These are phyloP conservation scores for Acropora yongei DNA, from an alignment of 64 coral and sea anemone genomes.

Conservation along the genomic window DNA sequence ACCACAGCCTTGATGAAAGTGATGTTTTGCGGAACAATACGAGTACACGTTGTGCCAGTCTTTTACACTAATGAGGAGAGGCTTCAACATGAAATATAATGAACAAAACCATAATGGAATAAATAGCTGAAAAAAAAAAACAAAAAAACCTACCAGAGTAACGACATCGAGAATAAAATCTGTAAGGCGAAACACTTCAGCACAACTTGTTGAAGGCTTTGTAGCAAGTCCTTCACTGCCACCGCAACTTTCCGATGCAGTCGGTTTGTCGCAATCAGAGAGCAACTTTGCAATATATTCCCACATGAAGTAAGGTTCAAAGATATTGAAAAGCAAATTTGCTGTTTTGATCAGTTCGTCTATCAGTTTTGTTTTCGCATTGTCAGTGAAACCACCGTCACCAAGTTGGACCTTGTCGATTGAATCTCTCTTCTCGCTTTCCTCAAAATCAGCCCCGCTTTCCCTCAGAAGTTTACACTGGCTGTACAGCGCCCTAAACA, in stretches of 20 bases:
- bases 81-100: not conserved
- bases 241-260: not conserved
- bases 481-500: slow-evolving; percentile 72
- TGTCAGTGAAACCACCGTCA: slow-evolving; percentile 12
- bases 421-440: slow-evolving; percentile 22
- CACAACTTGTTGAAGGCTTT: slow-evolving; percentile 43
- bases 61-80: no score
- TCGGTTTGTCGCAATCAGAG: slow-evolving; percentile 20
- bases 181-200: slow-evolving; percentile 88
- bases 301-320: slow-evolving; percentile 99
- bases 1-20: no score
- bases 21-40: no score
- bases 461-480: slow-evolving; percentile 49
- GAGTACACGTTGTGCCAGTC: no score
- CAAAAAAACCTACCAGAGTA: slow-evolving; percentile 72
- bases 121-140: not conserved
- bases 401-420: not conserved
- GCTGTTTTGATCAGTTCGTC: slow-evolving; percentile 96
- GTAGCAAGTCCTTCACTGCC: not conserved
- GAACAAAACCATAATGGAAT: not conserved
- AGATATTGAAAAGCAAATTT: slow-evolving; percentile 93
- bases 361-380: slow-evolving; percentile 72
- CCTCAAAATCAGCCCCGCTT: slow-evolving; percentile 40
- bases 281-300: slow-evolving; percentile 89
- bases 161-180: slow-evolving; percentile 94